Evolutionary conservation across 1,140 invertebrate genomes (phyloP).

Genomic region (Latrodectus geometricus): DNA sequence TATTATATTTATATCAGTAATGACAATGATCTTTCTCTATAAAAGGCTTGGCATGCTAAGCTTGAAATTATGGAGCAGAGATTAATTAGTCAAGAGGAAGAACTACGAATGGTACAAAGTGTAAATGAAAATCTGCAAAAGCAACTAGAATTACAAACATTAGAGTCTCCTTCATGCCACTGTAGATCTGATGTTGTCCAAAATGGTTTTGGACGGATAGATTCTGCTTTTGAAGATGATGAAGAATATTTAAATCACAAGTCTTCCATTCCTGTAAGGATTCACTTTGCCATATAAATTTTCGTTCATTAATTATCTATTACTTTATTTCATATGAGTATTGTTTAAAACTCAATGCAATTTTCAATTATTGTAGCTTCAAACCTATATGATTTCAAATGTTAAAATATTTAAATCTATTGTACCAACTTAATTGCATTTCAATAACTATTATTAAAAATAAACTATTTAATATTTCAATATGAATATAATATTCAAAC

Average conservation of each 20-base stretch:
- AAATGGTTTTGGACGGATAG: slow-evolving; percentile 9
- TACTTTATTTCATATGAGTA: too few relatives aligned
- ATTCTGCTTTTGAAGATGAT: slow-evolving; percentile 48
- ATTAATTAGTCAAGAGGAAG: slow-evolving; percentile 19
- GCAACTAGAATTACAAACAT: background rate
- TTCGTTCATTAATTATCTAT: too few relatives aligned
- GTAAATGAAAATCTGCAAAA: slow-evolving; percentile 19
- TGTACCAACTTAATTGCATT: too few relatives aligned
- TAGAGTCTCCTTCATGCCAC: background rate
- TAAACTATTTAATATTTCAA: too few relatives aligned
- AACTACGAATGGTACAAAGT: slow-evolving; percentile 8
- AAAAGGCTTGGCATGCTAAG: slow-evolving; percentile 20
- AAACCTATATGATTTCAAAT: too few relatives aligned
- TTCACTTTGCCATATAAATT: too few relatives aligned
- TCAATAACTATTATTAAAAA: too few relatives aligned
- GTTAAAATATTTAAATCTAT: too few relatives aligned
- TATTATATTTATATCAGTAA: background rate
- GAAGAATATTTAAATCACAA: slow-evolving; percentile 36
- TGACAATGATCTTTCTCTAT: background rate
- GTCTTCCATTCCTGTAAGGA: slow-evolving; percentile 46
- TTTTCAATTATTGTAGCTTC: too few relatives aligned
- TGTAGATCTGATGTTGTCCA: background rate
- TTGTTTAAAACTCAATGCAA: too few relatives aligned
- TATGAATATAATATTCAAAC: too few relatives aligned
- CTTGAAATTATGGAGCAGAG: slow-evolving; percentile 4